Conservation (phyloP, 2,113 vertebrate genomes). For the Amblyornis subalaris region DNA sequence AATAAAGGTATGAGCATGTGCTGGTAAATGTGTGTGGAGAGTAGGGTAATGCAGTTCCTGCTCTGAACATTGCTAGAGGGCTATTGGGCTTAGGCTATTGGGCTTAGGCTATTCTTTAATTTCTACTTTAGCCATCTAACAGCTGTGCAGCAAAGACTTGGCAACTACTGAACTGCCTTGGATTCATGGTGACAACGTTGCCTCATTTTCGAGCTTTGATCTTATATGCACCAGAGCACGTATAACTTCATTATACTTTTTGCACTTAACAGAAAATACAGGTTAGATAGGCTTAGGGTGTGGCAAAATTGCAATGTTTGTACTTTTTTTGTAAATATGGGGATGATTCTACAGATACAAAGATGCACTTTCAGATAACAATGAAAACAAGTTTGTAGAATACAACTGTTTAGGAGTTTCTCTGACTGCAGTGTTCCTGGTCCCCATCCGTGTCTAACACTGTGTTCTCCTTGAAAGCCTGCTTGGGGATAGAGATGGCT, state of each 20-base stretch:
- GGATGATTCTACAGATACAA: constrained; percentile 34
- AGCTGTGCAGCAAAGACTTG: neutral
- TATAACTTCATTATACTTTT: neutral
- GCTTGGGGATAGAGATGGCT: neutral
- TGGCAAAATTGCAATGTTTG: constrained; percentile 23
- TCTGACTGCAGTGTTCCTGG: neutral
- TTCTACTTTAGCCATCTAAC: neutral
- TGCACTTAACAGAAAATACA: constrained; percentile 48
- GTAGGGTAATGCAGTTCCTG: neutral
- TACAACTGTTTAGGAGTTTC: neutral
- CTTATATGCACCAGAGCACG: neutral
- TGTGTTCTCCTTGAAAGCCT: neutral
- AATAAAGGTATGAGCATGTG: neutral
- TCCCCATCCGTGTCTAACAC: neutral
- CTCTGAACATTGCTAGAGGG: neutral
- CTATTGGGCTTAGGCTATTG: neutral
- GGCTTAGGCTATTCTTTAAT: neutral
- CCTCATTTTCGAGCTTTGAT: neutral
- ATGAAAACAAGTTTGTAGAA: neutral
- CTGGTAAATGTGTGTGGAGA: neutral
- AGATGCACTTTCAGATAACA: constrained; percentile 40
- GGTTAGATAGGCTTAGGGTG: neutral
- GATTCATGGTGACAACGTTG: neutral
- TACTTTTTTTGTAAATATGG: constrained; percentile 31
- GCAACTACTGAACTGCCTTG: neutral